A percentile compares a stretch with the other conserved stretches of the same genome.
These are phyloP conservation scores for Fringilla coelebs DNA, from an alignment of 2,797 vertebrate genomes.

Conservation along the genomic window DNA sequence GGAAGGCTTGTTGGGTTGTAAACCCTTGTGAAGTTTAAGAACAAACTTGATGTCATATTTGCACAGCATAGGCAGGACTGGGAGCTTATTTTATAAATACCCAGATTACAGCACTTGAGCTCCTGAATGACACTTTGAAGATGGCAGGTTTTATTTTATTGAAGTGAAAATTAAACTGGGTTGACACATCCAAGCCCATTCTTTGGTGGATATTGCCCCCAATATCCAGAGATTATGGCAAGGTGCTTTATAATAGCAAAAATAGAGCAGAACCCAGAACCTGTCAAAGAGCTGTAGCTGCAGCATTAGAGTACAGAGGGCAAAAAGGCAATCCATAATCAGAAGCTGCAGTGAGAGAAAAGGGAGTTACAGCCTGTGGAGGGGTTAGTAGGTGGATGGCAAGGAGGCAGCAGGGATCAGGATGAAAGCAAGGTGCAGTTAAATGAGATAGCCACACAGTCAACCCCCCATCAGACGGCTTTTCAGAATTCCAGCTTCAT, in stretches of 20 bases:
- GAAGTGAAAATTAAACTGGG: not conserved
- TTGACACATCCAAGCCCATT: not conserved
- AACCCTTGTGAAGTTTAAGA: not conserved
- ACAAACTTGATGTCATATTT: not conserved
- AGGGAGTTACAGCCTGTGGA: not conserved
- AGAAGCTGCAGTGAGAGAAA: not conserved
- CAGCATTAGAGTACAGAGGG: not conserved
- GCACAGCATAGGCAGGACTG: not conserved
- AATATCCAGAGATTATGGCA: not conserved
- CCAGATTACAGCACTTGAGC: not conserved
- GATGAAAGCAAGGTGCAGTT: not conserved
- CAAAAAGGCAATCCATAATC: not conserved
- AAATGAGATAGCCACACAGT: not conserved
- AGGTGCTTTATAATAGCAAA: not conserved
- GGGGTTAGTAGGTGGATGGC: not conserved
- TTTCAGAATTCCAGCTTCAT: slow-evolving; percentile 5
- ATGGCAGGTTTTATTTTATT: not conserved
- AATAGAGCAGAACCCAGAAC: not conserved
- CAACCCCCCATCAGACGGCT: not conserved
- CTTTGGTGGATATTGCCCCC: not conserved
- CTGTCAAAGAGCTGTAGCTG: not conserved
- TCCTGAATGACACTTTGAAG: not conserved
- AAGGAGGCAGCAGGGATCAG: not conserved
- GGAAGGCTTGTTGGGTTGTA: not conserved
- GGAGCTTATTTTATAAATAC: not conserved